Evolutionary conservation across 1,140 invertebrate species (phyloP), one percentile per base, ranked within the genome.

Genomic region (Heliothis virescens): DNA sequence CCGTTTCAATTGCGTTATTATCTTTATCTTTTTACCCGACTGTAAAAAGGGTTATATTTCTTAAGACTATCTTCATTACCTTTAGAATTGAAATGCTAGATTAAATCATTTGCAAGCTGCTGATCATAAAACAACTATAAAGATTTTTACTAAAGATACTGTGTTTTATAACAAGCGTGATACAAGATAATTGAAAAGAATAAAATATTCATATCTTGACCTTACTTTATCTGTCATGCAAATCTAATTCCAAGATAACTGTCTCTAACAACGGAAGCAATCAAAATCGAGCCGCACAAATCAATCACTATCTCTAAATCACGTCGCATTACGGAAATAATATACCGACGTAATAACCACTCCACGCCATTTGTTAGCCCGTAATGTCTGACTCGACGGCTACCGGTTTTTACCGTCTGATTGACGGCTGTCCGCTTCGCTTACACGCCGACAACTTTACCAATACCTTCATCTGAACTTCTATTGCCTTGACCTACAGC

Each of bases 331-430:
- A 76, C 74, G 74, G 59, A 76, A 76, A 76, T 81, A 81, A 78
- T 82, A 83, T 79, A 86, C 48, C 60, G 57, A 53, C 41, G 74
- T 76, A 65, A 84, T 84, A 87, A 87, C 87, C 75, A 86, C 89
- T 89, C 91, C 84, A 89, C 80, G 73, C 83, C 85, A 87, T 88
- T 83, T 88, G 85, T 94, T 76, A 89, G 89, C 91, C 92, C 89
- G 89, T 91, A 90, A 93, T 86, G 90, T 93, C 89, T 91, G 91
- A 88, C 85, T 89, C 87, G 84, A 84, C 90, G 84, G 92, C 92
- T 94, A 94, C 92, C 92, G 92, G 92, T 94, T 94, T 94, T 94
- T 94, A 93, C 86, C 90, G 91, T 90, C 86, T 92, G 92, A 94
- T 94, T 94, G 92, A 94, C 92, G 92, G 90, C 90, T 94, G 92